Evolutionary conservation across 1,140 invertebrate genomes (phyloP).

Genomic region (Macrobrachium rosenbergii): DNA sequence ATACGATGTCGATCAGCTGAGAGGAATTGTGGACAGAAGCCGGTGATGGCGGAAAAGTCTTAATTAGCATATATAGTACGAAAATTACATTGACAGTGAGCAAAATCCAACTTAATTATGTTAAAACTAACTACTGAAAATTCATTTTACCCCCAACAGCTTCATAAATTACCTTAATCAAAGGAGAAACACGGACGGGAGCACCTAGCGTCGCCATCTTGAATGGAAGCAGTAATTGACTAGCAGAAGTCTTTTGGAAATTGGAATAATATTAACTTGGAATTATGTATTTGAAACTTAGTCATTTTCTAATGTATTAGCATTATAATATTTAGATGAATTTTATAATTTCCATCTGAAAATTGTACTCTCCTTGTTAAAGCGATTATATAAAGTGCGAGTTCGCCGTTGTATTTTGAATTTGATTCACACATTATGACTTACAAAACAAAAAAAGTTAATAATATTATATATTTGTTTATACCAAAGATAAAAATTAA

Average conservation of each 20-base stretch:
- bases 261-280: background rate
- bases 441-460: too few species aligned
- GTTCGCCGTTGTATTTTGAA: too few species aligned
- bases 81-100: background rate
- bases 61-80: background rate
- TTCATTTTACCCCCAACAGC: background rate
- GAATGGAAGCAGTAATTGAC: background rate
- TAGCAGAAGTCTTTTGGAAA: background rate
- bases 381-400: too few species aligned
- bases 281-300: background rate
- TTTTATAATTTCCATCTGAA: too few species aligned
- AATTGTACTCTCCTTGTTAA: too few species aligned
- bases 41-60: too few species aligned
- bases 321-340: too few species aligned
- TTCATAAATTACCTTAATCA: conserved; percentile 44
- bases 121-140: background rate
- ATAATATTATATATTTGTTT: too few species aligned
- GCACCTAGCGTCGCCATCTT: conserved; percentile 49
- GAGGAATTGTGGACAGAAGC: too few species aligned
- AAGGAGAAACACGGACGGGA: conserved; percentile 53
- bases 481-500: too few species aligned
- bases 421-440: too few species aligned
- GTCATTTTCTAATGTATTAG: too few species aligned
- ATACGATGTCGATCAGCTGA: background rate
- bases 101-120: background rate